Base-by-base conservation (phyloP, 2,888 invertebrate species). In the Alcis repandata region DNA sequence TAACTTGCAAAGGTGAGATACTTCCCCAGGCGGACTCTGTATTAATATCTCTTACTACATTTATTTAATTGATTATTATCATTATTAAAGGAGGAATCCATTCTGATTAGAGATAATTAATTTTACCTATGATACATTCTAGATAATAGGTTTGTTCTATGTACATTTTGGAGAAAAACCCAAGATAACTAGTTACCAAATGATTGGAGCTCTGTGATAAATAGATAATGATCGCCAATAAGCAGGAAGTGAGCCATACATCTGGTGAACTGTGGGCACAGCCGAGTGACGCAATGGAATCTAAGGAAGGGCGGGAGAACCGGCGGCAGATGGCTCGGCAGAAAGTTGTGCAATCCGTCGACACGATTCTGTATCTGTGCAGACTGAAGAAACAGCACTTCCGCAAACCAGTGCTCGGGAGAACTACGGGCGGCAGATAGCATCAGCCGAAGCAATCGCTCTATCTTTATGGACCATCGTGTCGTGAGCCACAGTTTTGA, bases 401-500 rank as follows among this genome's bases (percentile, higher is more conserved):
- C 46, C 46, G 46, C 57, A 33, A 57, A 58, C 20, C 33, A 36
- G 4, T n/a, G 19, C 22, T 45, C 3, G n/a, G 15, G 36, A 58
- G 36, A 58, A n/a, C n/a, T n/a, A n/a, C n/a, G n/a, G n/a, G n/a
- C 15, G 13, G 1, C 0, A 13, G 59, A 59, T 59, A 59, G 19
- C 40, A 40, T 40, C 40, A 27, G 8, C 20, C 49, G 4, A 19
- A 2, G 52, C 36, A 38, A 57, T 57, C 6, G 13, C 20, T 27
- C 6, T 59, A 59, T 59, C 59, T 38, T 59, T 59, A 41, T 59
- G 48, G 59, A 32, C 27, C 49, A 59, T 59, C 59, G 46, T 17
- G 49, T 49, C 40, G 15, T 40, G 49, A 17, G 48, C 48, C 19
- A 6, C 13, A 58, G 17, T 41, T 59, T 59, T 48, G 38, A 48